Percentiles rank a stretch among this genome's conserved stretches.
These are phyloP conservation scores for Chamaea fasciata DNA, from an alignment of 2,113 vertebrate genomes.

Conservation along the genomic window DNA sequence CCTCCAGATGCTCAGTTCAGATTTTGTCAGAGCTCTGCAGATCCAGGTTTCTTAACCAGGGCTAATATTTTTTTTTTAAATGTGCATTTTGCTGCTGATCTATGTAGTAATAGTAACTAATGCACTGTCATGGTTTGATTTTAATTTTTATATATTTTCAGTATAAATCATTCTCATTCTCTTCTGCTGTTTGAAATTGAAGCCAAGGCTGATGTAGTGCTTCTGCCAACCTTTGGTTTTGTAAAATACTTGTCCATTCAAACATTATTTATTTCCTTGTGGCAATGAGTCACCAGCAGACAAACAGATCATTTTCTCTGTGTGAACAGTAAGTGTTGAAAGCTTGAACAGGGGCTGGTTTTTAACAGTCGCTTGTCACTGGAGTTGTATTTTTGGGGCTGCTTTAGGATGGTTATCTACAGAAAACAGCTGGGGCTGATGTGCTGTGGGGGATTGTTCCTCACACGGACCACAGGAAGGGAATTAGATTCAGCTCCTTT, in stretches of 20 bases:
- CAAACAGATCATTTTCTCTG: background rate
- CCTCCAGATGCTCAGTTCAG: background rate
- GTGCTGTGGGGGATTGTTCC: background rate
- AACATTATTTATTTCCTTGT: background rate
- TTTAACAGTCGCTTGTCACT: background rate
- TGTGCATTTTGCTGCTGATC: background rate
- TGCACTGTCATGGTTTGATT: background rate
- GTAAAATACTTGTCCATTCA: background rate
- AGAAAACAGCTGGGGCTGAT: background rate
- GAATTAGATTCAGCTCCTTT: background rate
- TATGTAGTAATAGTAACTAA: background rate
- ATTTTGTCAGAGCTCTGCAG: background rate
- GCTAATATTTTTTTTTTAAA: background rate
- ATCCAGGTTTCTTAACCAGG: background rate
- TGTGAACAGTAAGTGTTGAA: background rate
- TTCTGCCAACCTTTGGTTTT: background rate
- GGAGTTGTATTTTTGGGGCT: background rate
- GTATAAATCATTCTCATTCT: background rate
- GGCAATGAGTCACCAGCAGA: background rate
- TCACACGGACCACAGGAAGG: background rate
- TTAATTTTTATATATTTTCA: background rate
- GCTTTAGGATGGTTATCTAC: background rate
- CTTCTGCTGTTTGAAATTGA: background rate
- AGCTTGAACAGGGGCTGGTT: background rate
- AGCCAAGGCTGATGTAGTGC: background rate